A percentile compares a stretch with the other conserved stretches of the same genome.
These are phyloP conservation scores for Hycleus cichorii DNA, from an alignment of 1,140 invertebrate species.

Conservation along the genomic window DNA sequence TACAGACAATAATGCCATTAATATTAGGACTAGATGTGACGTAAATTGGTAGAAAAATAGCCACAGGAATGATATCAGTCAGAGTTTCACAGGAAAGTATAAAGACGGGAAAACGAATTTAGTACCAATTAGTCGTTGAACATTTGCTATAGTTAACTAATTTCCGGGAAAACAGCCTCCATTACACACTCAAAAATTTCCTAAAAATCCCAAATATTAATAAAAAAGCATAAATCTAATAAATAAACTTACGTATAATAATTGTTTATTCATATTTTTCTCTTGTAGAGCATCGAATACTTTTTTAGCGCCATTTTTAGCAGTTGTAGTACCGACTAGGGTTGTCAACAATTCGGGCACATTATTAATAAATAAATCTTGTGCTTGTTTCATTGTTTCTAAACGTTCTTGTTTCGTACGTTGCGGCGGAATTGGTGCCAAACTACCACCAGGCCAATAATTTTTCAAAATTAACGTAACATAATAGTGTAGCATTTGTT, in stretches of 20 bases:
- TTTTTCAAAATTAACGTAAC: slow-evolving; percentile 74
- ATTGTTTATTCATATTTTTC: slow-evolving; percentile 78
- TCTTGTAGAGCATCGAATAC: slow-evolving; percentile 84
- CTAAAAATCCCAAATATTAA: slow-evolving; percentile 46
- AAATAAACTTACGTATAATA: slow-evolving; percentile 72
- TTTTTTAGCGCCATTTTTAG: slow-evolving; percentile 73
- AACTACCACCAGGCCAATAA: slow-evolving; percentile 78
- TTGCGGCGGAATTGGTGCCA: slow-evolving; percentile 47
- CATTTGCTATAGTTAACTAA: slow-evolving; percentile 35
- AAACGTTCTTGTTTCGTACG: slow-evolving; percentile 65
- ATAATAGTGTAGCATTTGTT: slow-evolving; percentile 85
- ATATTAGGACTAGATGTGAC: too few species aligned
- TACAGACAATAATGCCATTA: too few species aligned
- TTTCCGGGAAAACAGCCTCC: slow-evolving; percentile 68
- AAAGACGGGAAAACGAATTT: too few species aligned
- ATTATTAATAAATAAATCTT: slow-evolving; percentile 60
- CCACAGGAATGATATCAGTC: too few species aligned
- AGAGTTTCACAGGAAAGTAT: too few species aligned
- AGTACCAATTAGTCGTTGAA: too few species aligned
- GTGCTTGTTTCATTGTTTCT: slow-evolving; percentile 55
- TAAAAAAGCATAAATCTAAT: slow-evolving; percentile 3
- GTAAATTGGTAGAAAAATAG: too few species aligned
- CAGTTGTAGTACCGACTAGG: slow-evolving; percentile 77
- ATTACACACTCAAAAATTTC: slow-evolving; percentile 67
- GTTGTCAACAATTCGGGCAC: slow-evolving; percentile 73